Percentiles rank a stretch among this genome's conserved stretches.
phyloP scores from a whole-genome alignment of 92 coral and sea anemone species.

The Zoanthus sociatus region DNA sequence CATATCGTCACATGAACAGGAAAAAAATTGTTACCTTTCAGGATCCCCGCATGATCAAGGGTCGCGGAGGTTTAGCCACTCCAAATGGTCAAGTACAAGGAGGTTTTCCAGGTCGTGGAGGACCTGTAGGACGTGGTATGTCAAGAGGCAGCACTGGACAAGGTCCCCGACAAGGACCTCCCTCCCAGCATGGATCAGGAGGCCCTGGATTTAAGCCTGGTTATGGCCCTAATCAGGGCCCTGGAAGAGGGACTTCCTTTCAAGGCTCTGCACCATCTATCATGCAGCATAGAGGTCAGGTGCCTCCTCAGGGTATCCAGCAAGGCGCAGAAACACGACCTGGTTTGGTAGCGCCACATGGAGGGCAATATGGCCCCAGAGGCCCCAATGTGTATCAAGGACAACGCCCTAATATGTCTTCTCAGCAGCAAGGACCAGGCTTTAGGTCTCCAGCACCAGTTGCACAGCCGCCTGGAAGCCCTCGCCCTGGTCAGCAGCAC shows the following conservation, averaged over 20 bases:
- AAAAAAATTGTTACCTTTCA: constrained; percentile 82
- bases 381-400: constrained; percentile 62
- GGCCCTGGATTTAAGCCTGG: constrained; percentile 31
- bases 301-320: constrained; percentile 27
- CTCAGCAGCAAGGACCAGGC: constrained; percentile 82
- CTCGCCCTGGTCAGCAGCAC: constrained; percentile 52
- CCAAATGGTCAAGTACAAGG: constrained; percentile 51
- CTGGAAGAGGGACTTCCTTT: constrained; percentile 64
- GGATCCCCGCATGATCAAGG: constrained; percentile 58
- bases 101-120: constrained; percentile 39
- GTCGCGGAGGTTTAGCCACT: constrained; percentile 27
- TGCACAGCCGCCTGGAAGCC: constrained; percentile 59
- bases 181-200: constrained; percentile 34
- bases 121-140: constrained; percentile 36
- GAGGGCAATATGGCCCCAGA: constrained; percentile 69
- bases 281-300: constrained; percentile 30
- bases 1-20: constrained; percentile 66
- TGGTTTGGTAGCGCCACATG: constrained; percentile 63
- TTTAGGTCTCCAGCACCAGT: constrained; percentile 62
- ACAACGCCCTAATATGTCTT: constrained; percentile 62
- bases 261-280: constrained; percentile 20
- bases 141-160: constrained; percentile 46
- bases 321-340: constrained; percentile 47
- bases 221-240: constrained; percentile 67
- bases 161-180: constrained; percentile 50